phyloP scores from a whole-genome alignment of 2,888 invertebrate genomes.

The Temnothorax rugatulus region DNA sequence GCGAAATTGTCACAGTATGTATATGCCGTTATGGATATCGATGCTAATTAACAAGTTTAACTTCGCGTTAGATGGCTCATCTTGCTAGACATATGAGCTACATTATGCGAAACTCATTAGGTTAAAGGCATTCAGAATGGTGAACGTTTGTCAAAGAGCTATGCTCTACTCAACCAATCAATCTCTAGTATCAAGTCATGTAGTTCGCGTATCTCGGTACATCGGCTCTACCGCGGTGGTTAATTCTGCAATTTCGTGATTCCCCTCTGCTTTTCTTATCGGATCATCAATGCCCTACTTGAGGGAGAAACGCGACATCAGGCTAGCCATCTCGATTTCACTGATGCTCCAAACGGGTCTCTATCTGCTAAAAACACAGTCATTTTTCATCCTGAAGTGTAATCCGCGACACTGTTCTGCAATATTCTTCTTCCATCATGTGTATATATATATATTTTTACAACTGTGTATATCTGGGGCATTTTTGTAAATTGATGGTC shows the following conservation, averaged over 20 bases:
- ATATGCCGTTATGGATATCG: neutral
- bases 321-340: constrained; percentile 54
- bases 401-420: constrained; percentile 40
- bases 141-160: constrained; percentile 30
- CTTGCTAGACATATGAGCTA: neutral
- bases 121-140: constrained; percentile 35
- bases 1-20: neutral
- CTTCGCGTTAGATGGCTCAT: neutral
- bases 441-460: neutral
- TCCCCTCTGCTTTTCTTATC: constrained; percentile 68
- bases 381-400: constrained; percentile 63
- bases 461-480: constrained; percentile 12
- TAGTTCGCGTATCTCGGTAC: constrained; percentile 52
- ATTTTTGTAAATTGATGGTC: constrained; percentile 61
- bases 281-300: constrained; percentile 66
- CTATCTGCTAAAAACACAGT: constrained; percentile 69
- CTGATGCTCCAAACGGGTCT: constrained; percentile 64
- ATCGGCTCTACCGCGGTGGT: constrained; percentile 23
- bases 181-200: constrained; percentile 64
- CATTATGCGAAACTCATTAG: constrained; percentile 32
- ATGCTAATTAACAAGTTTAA: constrained; percentile 5
- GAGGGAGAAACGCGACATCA: constrained; percentile 57
- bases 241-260: constrained; percentile 68
- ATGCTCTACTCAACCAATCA: constrained; percentile 47
- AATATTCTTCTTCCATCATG: constrained; percentile 48